A percentile compares a stretch with the other conserved stretches of the same genome.
Evolutionary conservation across 2,888 invertebrate species (phyloP).

Genomic region (Galerucella calmariensis): DNA sequence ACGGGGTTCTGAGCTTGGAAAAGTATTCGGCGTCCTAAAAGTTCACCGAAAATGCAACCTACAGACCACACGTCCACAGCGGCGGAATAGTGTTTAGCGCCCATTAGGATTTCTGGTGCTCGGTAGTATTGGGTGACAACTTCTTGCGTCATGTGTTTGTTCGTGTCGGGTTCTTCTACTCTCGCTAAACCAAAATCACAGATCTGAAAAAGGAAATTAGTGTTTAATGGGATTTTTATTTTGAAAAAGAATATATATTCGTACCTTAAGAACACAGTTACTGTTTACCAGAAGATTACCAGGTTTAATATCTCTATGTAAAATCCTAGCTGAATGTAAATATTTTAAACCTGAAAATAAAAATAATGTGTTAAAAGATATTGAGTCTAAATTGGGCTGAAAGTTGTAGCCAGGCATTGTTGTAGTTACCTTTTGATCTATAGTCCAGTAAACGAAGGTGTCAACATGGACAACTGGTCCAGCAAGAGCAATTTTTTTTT

Average conservation of each 20-base stretch:
- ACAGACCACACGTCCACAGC: slow-evolving; percentile 99
- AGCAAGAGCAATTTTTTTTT: no score
- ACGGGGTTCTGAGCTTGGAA: slow-evolving; percentile 99
- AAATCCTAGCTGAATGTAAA: slow-evolving; percentile 96
- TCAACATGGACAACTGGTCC: no score
- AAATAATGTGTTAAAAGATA: slow-evolving; percentile 10
- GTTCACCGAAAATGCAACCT: slow-evolving; percentile 98
- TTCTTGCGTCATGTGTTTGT: slow-evolving; percentile 98
- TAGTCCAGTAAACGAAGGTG: no score
- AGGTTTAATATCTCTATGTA: slow-evolving; percentile 99
- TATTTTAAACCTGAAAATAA: slow-evolving; percentile 88
- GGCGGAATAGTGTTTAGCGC: slow-evolving; percentile 95
- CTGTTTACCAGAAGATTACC: slow-evolving; percentile 99
- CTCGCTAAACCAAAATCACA: slow-evolving; percentile 99
- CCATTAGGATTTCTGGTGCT: slow-evolving; percentile 99
- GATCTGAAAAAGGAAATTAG: slow-evolving; percentile 71
- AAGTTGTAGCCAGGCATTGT: no score
- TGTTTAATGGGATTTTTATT: background rate
- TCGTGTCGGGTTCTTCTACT: slow-evolving; percentile 94
- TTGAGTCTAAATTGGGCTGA: background rate
- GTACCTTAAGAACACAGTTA: slow-evolving; percentile 96
- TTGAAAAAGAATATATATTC: slow-evolving; percentile 11
- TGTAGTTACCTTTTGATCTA: no score
- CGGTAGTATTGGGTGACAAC: slow-evolving; percentile 99
- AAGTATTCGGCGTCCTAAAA: slow-evolving; percentile 93